Percentiles rank a stretch among this genome's conserved stretches.
Evolutionary conservation across 2,113 vertebrate species (phyloP).

Genomic region (Ochotona princeps): DNA sequence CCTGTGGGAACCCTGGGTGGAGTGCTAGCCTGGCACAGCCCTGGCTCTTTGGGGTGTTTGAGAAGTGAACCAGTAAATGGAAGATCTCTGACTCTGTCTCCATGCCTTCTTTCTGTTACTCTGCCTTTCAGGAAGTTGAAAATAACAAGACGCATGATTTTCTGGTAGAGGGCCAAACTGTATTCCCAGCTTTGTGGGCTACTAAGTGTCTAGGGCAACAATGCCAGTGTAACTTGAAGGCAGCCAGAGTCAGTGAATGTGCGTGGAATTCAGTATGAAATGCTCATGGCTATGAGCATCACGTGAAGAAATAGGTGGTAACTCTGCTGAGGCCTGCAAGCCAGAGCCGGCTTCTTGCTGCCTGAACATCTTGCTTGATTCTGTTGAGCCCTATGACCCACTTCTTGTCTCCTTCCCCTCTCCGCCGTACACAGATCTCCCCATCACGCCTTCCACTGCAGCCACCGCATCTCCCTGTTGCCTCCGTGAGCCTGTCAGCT

Average conservation of each 20-base stretch:
- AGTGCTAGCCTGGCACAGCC: too few relatives aligned
- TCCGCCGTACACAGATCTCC: fast-evolving
- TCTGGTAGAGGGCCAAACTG: neutral
- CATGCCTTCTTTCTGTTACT: too few relatives aligned
- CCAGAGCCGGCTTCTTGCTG: neutral
- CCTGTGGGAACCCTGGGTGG: too few relatives aligned
- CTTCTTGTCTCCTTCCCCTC: neutral
- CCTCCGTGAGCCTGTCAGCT: neutral
- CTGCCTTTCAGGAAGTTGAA: too few relatives aligned
- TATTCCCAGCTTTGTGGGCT: neutral
- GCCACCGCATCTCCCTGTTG: neutral
- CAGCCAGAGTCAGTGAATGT: neutral
- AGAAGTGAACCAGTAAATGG: too few relatives aligned
- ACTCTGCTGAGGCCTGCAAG: too few relatives aligned
- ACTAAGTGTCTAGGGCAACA: neutral
- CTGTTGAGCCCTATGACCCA: neutral
- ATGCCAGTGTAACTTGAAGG: neutral
- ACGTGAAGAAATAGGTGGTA: neutral
- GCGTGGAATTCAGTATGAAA: too few relatives aligned
- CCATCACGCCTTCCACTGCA: neutral
- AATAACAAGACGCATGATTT: too few relatives aligned
- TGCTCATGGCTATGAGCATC: neutral
- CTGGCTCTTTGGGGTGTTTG: too few relatives aligned
- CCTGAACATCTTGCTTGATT: neutral
- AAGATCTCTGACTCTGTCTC: too few relatives aligned